These are phyloP conservation scores for Geodia barretti DNA, from an alignment of 37 sponge, comb jelly and placozoan species.

Conservation along the genomic window DNA sequence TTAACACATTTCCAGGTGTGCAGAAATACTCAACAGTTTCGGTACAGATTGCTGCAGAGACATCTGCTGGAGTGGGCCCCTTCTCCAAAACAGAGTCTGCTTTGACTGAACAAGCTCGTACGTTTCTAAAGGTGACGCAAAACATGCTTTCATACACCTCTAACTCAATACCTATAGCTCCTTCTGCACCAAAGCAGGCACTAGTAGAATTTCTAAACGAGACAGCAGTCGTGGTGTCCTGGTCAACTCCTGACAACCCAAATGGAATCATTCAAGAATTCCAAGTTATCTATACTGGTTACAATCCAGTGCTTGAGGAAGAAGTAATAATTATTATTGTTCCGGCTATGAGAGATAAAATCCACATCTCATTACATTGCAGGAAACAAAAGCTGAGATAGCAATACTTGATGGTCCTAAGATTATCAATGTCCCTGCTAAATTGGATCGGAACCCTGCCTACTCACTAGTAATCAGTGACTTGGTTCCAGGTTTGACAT, in stretches of 20 bases:
- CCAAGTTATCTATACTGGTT: constrained; percentile 40
- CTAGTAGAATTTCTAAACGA: not conserved
- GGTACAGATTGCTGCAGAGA: constrained; percentile 7
- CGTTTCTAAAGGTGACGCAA: not conserved
- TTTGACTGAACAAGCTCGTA: constrained; percentile 6
- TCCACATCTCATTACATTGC: too few relatives aligned
- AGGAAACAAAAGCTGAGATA: not conserved
- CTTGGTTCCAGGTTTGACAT: constrained; percentile 7
- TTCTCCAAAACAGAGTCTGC: not conserved
- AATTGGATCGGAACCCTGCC: not conserved
- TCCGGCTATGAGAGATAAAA: not conserved
- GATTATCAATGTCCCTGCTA: not conserved
- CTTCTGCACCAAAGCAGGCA: not conserved
- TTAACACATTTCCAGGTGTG: not conserved
- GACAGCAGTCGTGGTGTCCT: constrained; percentile 1
- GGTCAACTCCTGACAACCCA: constrained; percentile 10
- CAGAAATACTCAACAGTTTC: not conserved
- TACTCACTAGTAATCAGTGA: not conserved
- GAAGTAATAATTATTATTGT: not conserved
- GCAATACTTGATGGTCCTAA: not conserved
- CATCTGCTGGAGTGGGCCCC: constrained; percentile 7
- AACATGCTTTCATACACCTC: not conserved
- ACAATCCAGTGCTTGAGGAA: not conserved
- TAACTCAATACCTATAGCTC: too few relatives aligned
- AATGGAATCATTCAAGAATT: constrained; percentile 27